Base-by-base conservation (phyloP, 1,140 invertebrate genomes). In the Drosophila albomicans region DNA sequence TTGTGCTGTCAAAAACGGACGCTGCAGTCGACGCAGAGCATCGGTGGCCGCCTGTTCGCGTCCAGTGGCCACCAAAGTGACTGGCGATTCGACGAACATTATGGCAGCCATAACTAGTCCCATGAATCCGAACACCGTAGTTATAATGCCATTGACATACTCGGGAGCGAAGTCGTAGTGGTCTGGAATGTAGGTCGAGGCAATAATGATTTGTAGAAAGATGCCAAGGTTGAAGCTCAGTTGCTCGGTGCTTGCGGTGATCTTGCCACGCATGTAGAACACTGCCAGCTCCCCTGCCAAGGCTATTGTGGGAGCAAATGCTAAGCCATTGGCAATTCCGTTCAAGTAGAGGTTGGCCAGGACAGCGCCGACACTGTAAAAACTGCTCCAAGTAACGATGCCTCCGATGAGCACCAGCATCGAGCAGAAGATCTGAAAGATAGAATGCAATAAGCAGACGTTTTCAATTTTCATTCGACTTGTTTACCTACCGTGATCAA, bases 241-340 rank as follows among this genome's bases (percentile, higher is more conserved):
- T 20, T 88, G 85, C 5, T 89, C 84, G 1, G 49, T 30, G 5
- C 5, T 54, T 7, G 74, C 25, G 6, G 32, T 43, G 3, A 61
- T 1, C 1, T 43, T 5, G n/a, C 84, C 84, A 11, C 84, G 61
- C 48, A 70, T 65, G 28, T 88, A 88, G 5, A 68, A 57, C 4
- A 75, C 70, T 0, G 84, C 13, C 15, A 82, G 0, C 16, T 87
- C 84, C 0, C 77, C 84, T 1, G 70, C 73, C 20, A 87, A 13
- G 0, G 77, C 67, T 32, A 88, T 1, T 5, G 82, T 80, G 0
- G 84, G 80, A 13, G 84, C 79, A 45, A 87, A 87, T 0, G 78
- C 15, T 20, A 87, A 35, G 1, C 84, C 84, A 48, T 87, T 87
- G 30, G 66, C 84, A 2, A 87, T 80, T 6, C 84, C 84, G 54